These are phyloP conservation scores for Pedionomus torquatus DNA, from an alignment of 2,113 vertebrate genomes.

Conservation along the genomic window DNA sequence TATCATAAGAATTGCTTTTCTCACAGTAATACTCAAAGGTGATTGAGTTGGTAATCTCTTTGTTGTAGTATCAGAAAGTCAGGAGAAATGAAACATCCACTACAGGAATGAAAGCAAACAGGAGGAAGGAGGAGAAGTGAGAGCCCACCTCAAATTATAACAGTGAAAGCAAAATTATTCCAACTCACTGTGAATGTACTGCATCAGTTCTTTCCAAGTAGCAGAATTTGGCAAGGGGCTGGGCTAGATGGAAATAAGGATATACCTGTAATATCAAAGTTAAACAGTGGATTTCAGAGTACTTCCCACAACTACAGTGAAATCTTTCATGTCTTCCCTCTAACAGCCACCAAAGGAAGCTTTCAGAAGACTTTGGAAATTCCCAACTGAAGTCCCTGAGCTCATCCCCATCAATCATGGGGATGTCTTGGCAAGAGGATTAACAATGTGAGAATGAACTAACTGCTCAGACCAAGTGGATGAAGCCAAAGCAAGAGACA, in stretches of 20 bases:
- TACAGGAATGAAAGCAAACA: neutral
- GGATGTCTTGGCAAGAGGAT: neutral
- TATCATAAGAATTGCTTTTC: neutral
- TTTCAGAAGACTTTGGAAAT: neutral
- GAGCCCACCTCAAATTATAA: neutral
- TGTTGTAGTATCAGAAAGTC: neutral
- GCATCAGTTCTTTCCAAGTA: neutral
- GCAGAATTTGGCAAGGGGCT: neutral
- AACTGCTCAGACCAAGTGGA: neutral
- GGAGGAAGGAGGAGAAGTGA: neutral
- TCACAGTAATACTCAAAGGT: neutral
- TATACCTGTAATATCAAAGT: neutral
- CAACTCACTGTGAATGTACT: neutral
- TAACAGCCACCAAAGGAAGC: neutral
- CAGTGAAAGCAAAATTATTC: neutral
- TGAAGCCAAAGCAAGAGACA: neutral
- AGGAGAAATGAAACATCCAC: neutral
- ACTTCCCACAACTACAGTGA: neutral
- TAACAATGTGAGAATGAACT: neutral
- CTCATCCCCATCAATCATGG: neutral
- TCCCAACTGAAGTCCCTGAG: neutral
- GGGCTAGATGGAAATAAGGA: neutral
- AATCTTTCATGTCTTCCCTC: neutral
- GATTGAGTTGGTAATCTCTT: neutral
- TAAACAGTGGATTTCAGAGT: neutral